phyloP scores from a whole-genome alignment of 2,888 invertebrate genomes.

The Laothoe populi region DNA sequence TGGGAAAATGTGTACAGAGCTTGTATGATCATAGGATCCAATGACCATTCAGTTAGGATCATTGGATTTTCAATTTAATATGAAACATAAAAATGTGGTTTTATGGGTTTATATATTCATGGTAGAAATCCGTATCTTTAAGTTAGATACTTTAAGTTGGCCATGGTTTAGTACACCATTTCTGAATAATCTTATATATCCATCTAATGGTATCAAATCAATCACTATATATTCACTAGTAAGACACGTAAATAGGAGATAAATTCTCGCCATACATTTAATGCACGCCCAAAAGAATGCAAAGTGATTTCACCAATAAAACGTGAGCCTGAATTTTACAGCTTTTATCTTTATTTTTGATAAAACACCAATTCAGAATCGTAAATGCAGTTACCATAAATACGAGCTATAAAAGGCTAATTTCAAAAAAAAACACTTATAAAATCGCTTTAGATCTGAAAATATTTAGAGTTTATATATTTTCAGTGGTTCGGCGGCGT shows the following conservation, averaged over 20 bases:
- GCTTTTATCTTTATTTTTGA: constrained; percentile 1
- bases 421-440: neutral
- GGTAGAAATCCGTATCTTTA: too few species aligned
- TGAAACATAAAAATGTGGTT: too few species aligned
- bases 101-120: too few species aligned
- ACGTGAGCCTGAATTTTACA: neutral
- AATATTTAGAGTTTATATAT: neutral
- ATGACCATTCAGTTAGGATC: too few species aligned
- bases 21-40: too few species aligned
- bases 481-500: neutral
- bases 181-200: neutral
- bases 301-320: neutral
- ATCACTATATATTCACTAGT: neutral
- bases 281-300: neutral
- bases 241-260: neutral
- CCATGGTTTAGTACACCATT: too few species aligned
- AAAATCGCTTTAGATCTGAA: neutral
- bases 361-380: neutral
- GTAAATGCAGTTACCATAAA: constrained; percentile 12
- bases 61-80: too few species aligned
- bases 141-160: too few species aligned
- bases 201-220: neutral
- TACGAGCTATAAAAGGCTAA: neutral
- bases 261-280: neutral
- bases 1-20: too few species aligned